Base-by-base conservation (phyloP, 2,797 vertebrate genomes). In the Pangasius larnaudii region DNA sequence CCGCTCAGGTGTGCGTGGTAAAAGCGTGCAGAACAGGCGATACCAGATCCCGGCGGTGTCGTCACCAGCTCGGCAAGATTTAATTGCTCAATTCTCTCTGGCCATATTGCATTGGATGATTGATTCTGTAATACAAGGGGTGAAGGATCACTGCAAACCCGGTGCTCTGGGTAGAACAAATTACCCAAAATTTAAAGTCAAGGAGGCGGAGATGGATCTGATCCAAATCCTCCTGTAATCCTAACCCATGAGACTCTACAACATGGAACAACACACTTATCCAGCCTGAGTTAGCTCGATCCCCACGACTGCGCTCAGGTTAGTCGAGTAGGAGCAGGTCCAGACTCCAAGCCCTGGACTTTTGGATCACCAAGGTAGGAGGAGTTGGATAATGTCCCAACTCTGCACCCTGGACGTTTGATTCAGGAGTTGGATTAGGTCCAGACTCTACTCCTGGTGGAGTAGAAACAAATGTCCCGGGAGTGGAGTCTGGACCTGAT, bases 1-100 rank as follows among this genome's bases (percentile, higher is more conserved):
- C 36, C 36, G 72, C 82, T 90, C 86, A 86, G 89, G 67, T 86
- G 77, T 72, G 63, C 42, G 33, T 71, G 13, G 74, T 88, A 74
- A 82, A 69, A 46, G 81, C 82, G 61, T 84, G 30, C 81, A 84
- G 87, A 74, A 86, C 27, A 58, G 53, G 56, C 58, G 65, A 85
- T 79, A 53, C 53, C 39, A 75, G 84, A 74, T 59, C 36, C 27
- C 4, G 33, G 22, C 27, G 6, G 42, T 87, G 63, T 88, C 71
- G 61, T 87, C 88, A 78, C 79, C 82, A 84, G 51, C 61, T 74
- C 13, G 4, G 72, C 18, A 14, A 46, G 78, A 30, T 85, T 42
- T 53, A 80, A 79, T 42, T 63, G 36, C 53, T 33, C 46, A 24
- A 51, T 13, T 84, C 82, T 84, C 61, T 11, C 42, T 11, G 16